Percentiles rank a stretch among this genome's conserved stretches.
These are phyloP conservation scores for Himalopsyche japonica DNA, from an alignment of 2,888 invertebrate genomes.

Conservation along the genomic window DNA sequence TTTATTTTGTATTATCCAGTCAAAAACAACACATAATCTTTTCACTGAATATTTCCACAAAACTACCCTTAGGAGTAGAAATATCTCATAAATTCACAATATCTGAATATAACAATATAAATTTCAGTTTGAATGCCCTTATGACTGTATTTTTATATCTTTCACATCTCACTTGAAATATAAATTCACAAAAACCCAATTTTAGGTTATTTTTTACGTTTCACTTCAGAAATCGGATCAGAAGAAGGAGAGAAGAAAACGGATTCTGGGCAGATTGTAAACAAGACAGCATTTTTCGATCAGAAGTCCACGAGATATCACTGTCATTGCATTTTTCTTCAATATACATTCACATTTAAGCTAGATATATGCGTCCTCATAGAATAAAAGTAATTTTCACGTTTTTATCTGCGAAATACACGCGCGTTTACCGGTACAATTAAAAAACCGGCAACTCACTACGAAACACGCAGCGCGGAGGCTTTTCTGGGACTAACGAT, in stretches of 20 bases:
- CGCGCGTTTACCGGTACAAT: background rate
- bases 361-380: background rate
- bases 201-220: background rate
- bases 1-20: background rate
- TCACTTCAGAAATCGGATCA: background rate
- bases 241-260: slow-evolving; percentile 7
- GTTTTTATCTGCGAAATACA: slow-evolving; percentile 12
- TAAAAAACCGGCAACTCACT: background rate
- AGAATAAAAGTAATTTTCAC: background rate
- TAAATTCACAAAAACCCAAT: background rate
- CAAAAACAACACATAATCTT: background rate
- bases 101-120: background rate
- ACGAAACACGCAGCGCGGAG: background rate
- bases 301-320: background rate
- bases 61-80: background rate
- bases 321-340: background rate
- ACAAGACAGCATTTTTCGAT: slow-evolving; percentile 18
- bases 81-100: background rate
- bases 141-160: background rate
- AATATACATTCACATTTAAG: background rate
- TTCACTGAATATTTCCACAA: background rate
- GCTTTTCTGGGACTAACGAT: slow-evolving; percentile 20
- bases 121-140: background rate
- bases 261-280: slow-evolving; percentile 16
- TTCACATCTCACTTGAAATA: background rate